phyloP scores from a whole-genome alignment of 2,797 vertebrate species.

The Moxostoma hubbsi region DNA sequence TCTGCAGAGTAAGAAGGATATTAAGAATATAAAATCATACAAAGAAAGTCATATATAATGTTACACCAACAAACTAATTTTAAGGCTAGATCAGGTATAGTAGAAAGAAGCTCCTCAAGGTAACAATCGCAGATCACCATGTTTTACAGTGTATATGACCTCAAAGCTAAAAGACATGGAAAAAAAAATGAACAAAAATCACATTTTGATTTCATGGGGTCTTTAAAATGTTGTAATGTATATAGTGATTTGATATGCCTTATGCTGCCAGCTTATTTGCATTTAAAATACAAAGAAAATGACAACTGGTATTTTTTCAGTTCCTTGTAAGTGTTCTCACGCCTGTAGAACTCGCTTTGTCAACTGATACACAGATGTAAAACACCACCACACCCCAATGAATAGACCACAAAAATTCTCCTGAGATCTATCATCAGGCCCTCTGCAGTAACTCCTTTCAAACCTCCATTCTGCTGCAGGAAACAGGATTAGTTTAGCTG shows the following conservation, averaged over 20 bases:
- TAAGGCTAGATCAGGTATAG: too few relatives aligned
- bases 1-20: too few relatives aligned
- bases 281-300: not conserved
- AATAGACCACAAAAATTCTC: constrained; percentile 31
- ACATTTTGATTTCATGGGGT: too few relatives aligned
- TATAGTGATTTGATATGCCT: not conserved
- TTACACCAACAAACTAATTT: too few relatives aligned
- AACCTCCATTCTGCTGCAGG: constrained; percentile 4
- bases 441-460: constrained; percentile 16
- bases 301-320: constrained; percentile 15
- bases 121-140: too few relatives aligned
- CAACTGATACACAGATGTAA: constrained; percentile 43
- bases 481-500: constrained; percentile 6
- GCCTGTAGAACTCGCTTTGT: constrained; percentile 34
- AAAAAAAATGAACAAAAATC: too few relatives aligned
- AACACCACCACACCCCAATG: constrained; percentile 41
- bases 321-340: constrained; percentile 46
- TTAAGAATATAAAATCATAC: too few relatives aligned
- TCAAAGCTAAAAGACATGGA: too few relatives aligned
- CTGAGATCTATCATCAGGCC: constrained; percentile 18
- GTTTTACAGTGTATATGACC: too few relatives aligned
- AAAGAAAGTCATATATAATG: too few relatives aligned
- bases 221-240: too few relatives aligned
- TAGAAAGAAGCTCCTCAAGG: too few relatives aligned
- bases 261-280: not conserved